Percentiles rank a stretch among this genome's conserved stretches.
These are phyloP conservation scores for Acanthoscelides obtectus DNA, from an alignment of 2,888 invertebrate species.

Conservation along the genomic window DNA sequence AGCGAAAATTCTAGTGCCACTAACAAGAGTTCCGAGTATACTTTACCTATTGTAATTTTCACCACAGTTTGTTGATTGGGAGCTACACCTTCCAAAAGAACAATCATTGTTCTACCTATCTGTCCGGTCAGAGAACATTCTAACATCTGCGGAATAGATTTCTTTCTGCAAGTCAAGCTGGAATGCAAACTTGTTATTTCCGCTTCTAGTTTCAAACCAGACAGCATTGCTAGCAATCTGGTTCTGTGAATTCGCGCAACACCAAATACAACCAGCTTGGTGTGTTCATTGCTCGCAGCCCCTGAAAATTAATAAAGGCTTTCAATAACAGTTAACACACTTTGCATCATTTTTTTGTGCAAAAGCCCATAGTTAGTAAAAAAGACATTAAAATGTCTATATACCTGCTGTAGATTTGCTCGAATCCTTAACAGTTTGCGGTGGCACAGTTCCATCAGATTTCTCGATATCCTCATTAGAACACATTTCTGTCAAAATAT, in stretches of 20 bases:
- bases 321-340: neutral
- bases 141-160: conserved; percentile 60
- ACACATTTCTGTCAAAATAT: conserved; percentile 54
- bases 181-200: conserved; percentile 89
- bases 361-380: neutral
- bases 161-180: conserved; percentile 88
- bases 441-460: conserved; percentile 46
- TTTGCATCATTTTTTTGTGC: no score
- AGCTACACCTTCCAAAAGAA: conserved; percentile 83
- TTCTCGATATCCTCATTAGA: conserved; percentile 56
- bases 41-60: conserved; percentile 76
- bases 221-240: conserved; percentile 80
- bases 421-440: conserved; percentile 42
- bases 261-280: conserved; percentile 79
- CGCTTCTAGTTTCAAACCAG: conserved; percentile 90
- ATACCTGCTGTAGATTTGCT: conserved; percentile 35
- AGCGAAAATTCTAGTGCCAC: no score
- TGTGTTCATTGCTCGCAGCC: conserved; percentile 55
- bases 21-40: no score
- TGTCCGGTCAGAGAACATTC: conserved; percentile 85
- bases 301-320: neutral
- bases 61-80: conserved; percentile 93
- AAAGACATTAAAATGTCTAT: neutral
- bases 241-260: conserved; percentile 83
- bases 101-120: conserved; percentile 88